A percentile compares a stretch with the other conserved stretches of the same genome.
Conservation (phyloP, 2,113 vertebrate genomes). For the Lycocorax pyrrhopterus region DNA sequence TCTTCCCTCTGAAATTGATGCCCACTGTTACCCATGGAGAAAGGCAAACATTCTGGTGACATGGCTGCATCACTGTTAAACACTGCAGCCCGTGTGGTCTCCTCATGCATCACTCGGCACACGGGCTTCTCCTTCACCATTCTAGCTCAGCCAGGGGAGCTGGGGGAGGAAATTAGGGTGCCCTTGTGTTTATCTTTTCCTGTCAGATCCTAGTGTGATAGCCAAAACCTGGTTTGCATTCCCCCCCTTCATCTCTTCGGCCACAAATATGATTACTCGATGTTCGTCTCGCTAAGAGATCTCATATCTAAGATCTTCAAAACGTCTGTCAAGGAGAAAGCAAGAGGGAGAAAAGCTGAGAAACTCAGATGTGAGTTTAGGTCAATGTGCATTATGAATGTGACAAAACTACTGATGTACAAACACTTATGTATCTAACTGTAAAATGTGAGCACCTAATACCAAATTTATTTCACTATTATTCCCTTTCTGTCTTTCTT, state of each 20-base stretch:
- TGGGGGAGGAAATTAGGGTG: neutral
- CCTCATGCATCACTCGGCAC: neutral
- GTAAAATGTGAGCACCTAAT: neutral
- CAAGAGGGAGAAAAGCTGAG: neutral
- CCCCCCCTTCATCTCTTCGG: neutral
- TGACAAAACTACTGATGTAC: slow-evolving; percentile 4
- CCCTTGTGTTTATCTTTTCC: neutral
- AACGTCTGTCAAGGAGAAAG: slow-evolving; percentile 21
- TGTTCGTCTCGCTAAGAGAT: neutral
- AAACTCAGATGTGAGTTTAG: neutral
- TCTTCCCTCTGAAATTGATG: neutral
- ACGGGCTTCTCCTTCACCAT: neutral
- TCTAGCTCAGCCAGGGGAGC: neutral
- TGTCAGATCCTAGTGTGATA: neutral
- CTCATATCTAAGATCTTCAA: neutral
- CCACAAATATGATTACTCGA: neutral
- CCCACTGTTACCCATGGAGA: neutral
- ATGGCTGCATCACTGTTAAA: neutral
- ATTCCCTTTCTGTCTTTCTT: neutral
- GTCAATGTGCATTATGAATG: neutral
- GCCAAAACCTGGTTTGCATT: neutral
- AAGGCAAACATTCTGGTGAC: neutral
- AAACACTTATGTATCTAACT: neutral
- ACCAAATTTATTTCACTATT: neutral
- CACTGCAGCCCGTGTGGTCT: rapidly evolving